Conservation (phyloP, 1,140 invertebrate species). For the Heliothis subflexa region DNA sequence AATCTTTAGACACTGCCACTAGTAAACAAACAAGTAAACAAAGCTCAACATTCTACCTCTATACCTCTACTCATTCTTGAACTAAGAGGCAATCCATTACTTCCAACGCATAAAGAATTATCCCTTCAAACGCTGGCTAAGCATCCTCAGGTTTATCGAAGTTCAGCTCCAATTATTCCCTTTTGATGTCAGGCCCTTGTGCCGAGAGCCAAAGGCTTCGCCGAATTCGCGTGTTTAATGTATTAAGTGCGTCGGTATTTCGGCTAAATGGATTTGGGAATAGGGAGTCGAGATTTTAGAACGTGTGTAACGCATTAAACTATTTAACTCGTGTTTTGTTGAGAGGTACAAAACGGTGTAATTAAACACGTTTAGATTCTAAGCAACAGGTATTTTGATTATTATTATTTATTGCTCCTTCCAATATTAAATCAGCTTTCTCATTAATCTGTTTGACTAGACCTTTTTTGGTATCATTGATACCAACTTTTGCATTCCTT, state of each 20-base stretch:
- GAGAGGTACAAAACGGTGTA: not conserved
- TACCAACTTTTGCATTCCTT: not conserved
- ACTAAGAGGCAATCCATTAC: constrained; percentile 30
- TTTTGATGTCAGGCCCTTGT: constrained; percentile 33
- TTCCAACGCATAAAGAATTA: constrained; percentile 39
- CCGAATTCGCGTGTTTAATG: constrained; percentile 31
- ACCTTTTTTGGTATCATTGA: not conserved
- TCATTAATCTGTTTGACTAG: too few species aligned
- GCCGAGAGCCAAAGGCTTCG: constrained; percentile 17
- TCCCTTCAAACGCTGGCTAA: constrained; percentile 23
- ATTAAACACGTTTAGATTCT: not conserved
- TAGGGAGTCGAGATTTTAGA: not conserved
- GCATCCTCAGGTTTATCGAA: constrained; percentile 39
- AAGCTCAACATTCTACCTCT: constrained; percentile 2
- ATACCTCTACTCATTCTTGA: not conserved
- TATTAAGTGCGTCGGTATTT: constrained; percentile 32
- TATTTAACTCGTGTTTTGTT: not conserved
- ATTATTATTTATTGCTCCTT: too few species aligned
- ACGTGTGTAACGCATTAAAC: not conserved
- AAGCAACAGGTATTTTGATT: not conserved
- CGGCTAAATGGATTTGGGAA: constrained; percentile 24
- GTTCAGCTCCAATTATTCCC: constrained; percentile 44
- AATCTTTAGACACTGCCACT: too few species aligned
- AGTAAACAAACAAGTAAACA: not conserved
- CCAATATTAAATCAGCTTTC: too few species aligned